Evolutionary conservation across 2,888 invertebrate species (phyloP).

Genomic region (Megastigmus dorsalis): DNA sequence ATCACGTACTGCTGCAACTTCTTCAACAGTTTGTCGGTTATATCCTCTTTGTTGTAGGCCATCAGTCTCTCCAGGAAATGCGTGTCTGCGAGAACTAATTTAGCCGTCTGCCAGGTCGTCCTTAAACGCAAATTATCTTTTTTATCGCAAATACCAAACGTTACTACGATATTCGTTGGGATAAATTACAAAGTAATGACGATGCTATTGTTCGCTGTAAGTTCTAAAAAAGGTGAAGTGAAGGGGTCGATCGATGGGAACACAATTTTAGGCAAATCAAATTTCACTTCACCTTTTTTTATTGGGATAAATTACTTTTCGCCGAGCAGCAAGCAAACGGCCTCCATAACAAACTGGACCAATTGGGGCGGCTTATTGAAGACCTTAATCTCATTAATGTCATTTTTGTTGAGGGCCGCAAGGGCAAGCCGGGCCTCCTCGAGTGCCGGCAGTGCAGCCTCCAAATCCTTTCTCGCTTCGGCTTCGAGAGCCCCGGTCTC

Average conservation of each 20-base stretch:
- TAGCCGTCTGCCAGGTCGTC: conserved; percentile 91
- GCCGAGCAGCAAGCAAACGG: conserved; percentile 88
- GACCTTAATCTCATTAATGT: conserved; percentile 92
- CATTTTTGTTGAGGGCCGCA: conserved; percentile 89
- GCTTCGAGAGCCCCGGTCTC: conserved; percentile 89
- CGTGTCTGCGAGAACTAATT: conserved; percentile 86
- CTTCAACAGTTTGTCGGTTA: conserved; percentile 83
- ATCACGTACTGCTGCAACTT: conserved; percentile 89
- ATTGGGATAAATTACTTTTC: conserved; percentile 80
- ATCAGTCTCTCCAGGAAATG: conserved; percentile 88
- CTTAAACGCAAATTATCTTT: conserved; percentile 73
- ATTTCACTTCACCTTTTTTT: not conserved
- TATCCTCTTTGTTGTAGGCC: conserved; percentile 91
- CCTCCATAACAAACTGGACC: conserved; percentile 93
- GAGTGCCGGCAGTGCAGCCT: conserved; percentile 90
- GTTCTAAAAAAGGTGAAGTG: too few species aligned
- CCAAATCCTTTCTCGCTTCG: conserved; percentile 89
- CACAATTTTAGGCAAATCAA: not conserved
- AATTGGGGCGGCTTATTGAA: conserved; percentile 91
- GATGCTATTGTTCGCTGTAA: too few species aligned
- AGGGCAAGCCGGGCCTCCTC: conserved; percentile 89
- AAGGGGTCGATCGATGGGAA: too few species aligned
- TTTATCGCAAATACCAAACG: not conserved
- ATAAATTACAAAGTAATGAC: too few species aligned
- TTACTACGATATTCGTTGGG: too few species aligned